phyloP scores from a whole-genome alignment of 2,113 vertebrate genomes.

The Coptodon rendalli region DNA sequence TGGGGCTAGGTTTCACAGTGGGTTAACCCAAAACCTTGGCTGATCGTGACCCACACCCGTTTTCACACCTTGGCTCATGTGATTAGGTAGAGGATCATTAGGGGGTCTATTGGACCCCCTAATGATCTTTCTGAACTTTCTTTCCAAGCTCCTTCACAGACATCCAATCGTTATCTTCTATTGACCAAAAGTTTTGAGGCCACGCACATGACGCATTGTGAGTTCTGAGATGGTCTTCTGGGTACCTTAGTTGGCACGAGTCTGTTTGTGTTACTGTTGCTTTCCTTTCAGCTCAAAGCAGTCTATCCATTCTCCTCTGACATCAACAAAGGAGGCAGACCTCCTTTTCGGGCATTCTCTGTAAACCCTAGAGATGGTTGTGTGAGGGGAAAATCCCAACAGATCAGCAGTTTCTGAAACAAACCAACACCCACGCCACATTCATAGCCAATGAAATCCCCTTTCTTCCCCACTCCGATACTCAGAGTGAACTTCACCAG shows the following conservation, averaged over 20 bases:
- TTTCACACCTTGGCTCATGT: not conserved
- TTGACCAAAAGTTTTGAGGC: not conserved
- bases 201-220: accelerated
- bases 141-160: not conserved
- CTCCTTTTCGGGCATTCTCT: not conserved
- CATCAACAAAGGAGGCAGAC: not conserved
- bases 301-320: not conserved
- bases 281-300: not conserved
- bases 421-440: not conserved
- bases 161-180: not conserved
- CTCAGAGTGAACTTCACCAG: not conserved
- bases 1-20: no score
- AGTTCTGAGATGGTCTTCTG: not conserved
- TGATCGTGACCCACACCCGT: no score
- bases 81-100: not conserved
- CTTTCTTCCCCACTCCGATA: not conserved
- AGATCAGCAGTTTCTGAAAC: not conserved
- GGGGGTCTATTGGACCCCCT: no score
- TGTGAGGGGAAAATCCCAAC: not conserved
- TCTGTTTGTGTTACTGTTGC: not conserved
- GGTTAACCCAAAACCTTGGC: no score
- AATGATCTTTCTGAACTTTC: not conserved
- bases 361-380: not conserved
- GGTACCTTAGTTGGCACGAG: not conserved
- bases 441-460: not conserved